Base-by-base conservation (phyloP, 2,888 invertebrate genomes). In the Sarcophaga caerulescens region DNA sequence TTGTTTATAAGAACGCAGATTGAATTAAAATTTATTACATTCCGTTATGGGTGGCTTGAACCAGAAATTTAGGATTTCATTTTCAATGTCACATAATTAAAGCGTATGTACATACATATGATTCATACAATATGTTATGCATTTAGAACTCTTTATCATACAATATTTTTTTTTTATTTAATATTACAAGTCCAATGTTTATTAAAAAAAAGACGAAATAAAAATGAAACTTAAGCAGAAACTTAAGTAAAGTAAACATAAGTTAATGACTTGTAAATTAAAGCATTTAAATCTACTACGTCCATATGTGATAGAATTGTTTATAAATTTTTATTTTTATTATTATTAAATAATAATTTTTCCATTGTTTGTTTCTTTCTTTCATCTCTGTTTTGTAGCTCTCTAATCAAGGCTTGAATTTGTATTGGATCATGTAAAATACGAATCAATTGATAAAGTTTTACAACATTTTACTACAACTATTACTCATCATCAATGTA, bases 131-230 rank as follows among this genome's bases (percentile, higher is more conserved):
- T 14, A 52, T 14, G 0, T 17, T 14, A 5, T 14, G 52, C 60
- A 35, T 65, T 47, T 47, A 57, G n/a, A 66, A 17, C 14, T 17
- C 57, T 71, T 66, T 52, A n/a, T 66, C 62, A 47, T 4, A 62
- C n/a, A 65, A 23, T 65, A 76, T 60, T 63, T 14, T 14, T 14
- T 14, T 47, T 52, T 52, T 52, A 5, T 52, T 14, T n/a, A 45
- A 47, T 81, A 69, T 75, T 75, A 81, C 69, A 75, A 75, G 81
- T 75, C 63, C 69, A 75, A 60, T 25, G 62, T 74, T 35, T 17
- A 62, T 35, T 10, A 10, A 35, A 35, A 35, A 12, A 52, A 12
- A 52, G 4, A 52, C 52, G 17, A 17, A 75, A 65, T 12, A 75
- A 75, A 75, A 65, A 12, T 81, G 52, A 62, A 69, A 68, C 45